Conservation (phyloP, 2,888 invertebrate species). For the Hylaea fasciaria region DNA sequence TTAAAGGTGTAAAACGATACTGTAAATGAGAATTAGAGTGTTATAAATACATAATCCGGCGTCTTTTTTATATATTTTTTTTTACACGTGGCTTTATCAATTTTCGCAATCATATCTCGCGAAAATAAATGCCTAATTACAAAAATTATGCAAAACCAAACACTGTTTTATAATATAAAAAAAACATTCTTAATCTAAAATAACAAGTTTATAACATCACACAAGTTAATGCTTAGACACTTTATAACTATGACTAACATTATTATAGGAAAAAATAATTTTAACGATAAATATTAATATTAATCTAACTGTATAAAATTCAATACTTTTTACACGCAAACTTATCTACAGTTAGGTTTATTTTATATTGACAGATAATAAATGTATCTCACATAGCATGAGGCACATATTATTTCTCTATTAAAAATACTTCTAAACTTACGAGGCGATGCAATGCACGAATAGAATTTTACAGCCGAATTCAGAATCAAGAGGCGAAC, state of each 20-base stretch:
- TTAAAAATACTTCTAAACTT: not conserved
- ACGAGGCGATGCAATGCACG: not conserved
- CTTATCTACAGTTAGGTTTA: constrained; percentile 22
- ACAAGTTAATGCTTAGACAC: constrained; percentile 51
- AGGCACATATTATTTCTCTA: constrained; percentile 17
- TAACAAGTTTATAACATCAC: constrained; percentile 57
- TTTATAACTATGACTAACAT: constrained; percentile 42
- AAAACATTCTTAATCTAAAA: constrained; percentile 37
- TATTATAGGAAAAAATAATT: constrained; percentile 43
- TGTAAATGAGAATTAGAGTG: no score
- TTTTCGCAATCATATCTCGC: no score
- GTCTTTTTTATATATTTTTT: no score
- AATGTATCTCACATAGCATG: constrained; percentile 20
- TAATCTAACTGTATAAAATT: constrained; percentile 64
- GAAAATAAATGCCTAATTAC: not conserved
- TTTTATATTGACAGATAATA: constrained; percentile 28
- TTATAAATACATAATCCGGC: no score
- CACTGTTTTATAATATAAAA: constrained; percentile 1
- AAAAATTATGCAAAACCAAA: constrained; percentile 16
- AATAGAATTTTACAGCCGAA: not conserved
- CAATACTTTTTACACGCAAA: constrained; percentile 66
- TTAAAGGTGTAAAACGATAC: no score
- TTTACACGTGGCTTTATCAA: no score
- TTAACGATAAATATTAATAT: constrained; percentile 29
- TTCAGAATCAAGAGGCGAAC: no score